Percentiles rank a stretch among this genome's conserved stretches.
phyloP scores from a whole-genome alignment of 2,797 vertebrate genomes.

The Alosa sapidissima region DNA sequence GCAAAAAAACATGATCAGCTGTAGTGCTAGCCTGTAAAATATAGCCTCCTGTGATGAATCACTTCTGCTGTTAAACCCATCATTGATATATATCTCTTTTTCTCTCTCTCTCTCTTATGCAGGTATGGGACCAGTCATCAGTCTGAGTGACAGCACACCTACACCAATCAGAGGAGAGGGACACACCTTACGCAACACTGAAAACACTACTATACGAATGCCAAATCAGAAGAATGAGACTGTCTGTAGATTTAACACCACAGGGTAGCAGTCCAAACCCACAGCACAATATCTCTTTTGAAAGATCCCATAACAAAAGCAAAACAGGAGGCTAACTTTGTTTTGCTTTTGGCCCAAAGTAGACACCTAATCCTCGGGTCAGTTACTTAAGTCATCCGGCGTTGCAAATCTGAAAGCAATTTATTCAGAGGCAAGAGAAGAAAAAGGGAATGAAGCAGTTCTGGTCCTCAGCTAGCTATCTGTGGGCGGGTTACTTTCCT shows the following conservation, averaged over 20 bases:
- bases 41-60: neutral
- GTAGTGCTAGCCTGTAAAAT: neutral
- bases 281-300: constrained; percentile 52
- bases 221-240: neutral
- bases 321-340: neutral
- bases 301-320: constrained; percentile 37
- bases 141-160: constrained; percentile 75
- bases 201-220: neutral
- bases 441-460: neutral
- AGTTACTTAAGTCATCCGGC: neutral
- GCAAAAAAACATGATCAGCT: neutral
- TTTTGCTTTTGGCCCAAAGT: neutral
- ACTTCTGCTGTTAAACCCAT: neutral
- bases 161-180: constrained; percentile 33
- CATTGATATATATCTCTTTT: neutral
- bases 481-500: neutral
- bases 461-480: neutral
- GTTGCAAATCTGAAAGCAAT: constrained; percentile 14
- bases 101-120: constrained; percentile 41
- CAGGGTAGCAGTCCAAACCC: constrained; percentile 31
- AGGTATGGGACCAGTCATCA: constrained; percentile 99
- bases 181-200: constrained; percentile 31
- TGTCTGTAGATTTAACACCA: constrained; percentile 17
- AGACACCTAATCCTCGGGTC: neutral
- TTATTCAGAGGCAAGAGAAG: neutral